Base-by-base conservation (phyloP, 2,113 vertebrate species). In the Anolis sagrei region DNA sequence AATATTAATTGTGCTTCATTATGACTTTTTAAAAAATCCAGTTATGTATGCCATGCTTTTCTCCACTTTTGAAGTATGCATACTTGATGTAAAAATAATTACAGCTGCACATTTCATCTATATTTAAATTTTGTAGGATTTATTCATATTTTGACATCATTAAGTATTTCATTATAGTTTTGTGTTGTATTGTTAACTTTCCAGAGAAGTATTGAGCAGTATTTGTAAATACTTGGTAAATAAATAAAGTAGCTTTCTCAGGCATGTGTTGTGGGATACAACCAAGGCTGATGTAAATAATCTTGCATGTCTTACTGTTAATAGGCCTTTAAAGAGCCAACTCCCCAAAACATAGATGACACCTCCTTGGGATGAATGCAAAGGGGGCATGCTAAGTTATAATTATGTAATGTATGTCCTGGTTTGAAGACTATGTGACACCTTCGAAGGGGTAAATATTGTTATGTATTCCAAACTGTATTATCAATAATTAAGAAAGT, bases 31-130 rank as follows among this genome's bases (percentile, higher is more conserved):
- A 54, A 58, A 58, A 58, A 80, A 36, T 88, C 92, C 90, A 89
- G 92, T 95, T 90, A 89, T 89, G 66, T 88, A 83, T 62, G 82
- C 18, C 27, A 86, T 87, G 82, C 29, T 72, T 88, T 39, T 79
- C 14, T 73, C 82, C 90, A 10, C n/a, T 32, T 48, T 14, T 72
- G n/a, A 61, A 62, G 39, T 54, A 14, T 27, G 25, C 34, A 74
- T 11, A 64, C 16, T 11, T 11, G 19, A 4, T 66, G 29, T 81
- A 49, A 49, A 69, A 62, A 44, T 58, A 13, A 61, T 19, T 5
- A 3, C 29, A 7, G 32, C 14, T 19, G 14, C 25, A 44, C 11
- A 75, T 18, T 83, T 75, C 29, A 75, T 7, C 70, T 7, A 18
- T 29, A 82, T 39, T 62, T 62, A 74, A 54, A 61, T 2, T 44